Conservation (phyloP, 2,797 vertebrate genomes). For the Mormyrus proboscirostris region DNA sequence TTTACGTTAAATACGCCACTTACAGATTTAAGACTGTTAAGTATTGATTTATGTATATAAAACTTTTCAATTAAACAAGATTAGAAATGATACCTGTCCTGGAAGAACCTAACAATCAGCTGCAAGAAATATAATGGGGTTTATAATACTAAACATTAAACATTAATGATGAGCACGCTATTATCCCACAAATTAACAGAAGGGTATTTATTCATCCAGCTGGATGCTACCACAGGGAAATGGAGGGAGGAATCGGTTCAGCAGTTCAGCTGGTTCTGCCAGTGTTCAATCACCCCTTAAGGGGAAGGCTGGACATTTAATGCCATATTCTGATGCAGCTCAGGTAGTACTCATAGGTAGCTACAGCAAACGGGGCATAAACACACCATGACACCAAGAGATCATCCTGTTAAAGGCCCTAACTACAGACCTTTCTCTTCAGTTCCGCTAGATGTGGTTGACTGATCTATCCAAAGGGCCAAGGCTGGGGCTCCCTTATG, state of each 20-base stretch:
- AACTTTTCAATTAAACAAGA: not conserved
- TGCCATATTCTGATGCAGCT: not conserved
- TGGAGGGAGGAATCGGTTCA: not conserved
- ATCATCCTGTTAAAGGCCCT: not conserved
- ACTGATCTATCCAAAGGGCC: not conserved
- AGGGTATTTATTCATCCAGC: not conserved
- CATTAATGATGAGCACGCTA: not conserved
- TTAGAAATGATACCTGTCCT: not conserved
- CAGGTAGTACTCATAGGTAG: not conserved
- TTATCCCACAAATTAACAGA: not conserved
- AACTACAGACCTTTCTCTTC: not conserved
- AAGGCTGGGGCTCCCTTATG: not conserved
- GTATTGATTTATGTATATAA: not conserved
- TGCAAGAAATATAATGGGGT: not conserved
- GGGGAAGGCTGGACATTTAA: not conserved
- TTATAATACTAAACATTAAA: not conserved
- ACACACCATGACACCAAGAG: not conserved
- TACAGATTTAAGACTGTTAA: not conserved
- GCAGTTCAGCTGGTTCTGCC: not conserved
- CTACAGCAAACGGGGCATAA: not conserved
- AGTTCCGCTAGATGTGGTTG: not conserved
- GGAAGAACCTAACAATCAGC: not conserved
- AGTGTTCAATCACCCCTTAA: not conserved
- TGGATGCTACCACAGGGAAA: not conserved
- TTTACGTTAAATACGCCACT: not conserved